Base-by-base conservation (phyloP, 2,113 vertebrate species). In the Nicator chloris region DNA sequence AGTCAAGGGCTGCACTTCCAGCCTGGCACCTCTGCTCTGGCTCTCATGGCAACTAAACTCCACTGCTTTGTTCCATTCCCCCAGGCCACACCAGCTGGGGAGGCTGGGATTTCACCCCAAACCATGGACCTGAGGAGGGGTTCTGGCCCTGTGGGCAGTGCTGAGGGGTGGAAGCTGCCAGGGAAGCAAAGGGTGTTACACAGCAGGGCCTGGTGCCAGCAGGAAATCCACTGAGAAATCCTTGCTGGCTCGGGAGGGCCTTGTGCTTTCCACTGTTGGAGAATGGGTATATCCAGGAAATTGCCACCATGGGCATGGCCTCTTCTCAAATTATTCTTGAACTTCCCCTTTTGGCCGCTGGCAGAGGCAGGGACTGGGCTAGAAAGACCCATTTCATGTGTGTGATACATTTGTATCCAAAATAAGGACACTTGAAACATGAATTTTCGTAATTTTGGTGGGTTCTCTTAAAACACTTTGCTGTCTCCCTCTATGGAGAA, bases 81-180 rank as follows among this genome's bases (percentile, higher is more conserved):
- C 14, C 27, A 37, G 33, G 33, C 17, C 39, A 33, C 56, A 17
- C 7, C 33, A 44, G 47, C 47, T 20, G 49, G 49, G 9, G 30
- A 39, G 14, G 57, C 33, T 15, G 28, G 39, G 33, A 24, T 63
- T 44, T 33, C 39, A 72, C 17, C 49, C 68, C 57, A 63, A 44
- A 17, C 9, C 11, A 4, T 9, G 40, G 9, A 9, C 9, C 23
- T 54, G 40, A n/a, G n/a, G n/a, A 54, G 23, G 40, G 6, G 40
- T 47, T 45, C 39, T 45, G 28, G n/a, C 40, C 20, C 14, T 33
- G 0, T 16, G 28, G n/a, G 40, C 28, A 47, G 40, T 0, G 0
- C 59, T 28, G 47, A 16, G 14, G 33, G 11, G 22, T 18, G 24
- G 49, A 37, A 72, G 33, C 40, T 33, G 49, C n/a, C 40, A 31